Conservation (phyloP, 2,797 vertebrate genomes). For the Pelobates cultripes region DNA sequence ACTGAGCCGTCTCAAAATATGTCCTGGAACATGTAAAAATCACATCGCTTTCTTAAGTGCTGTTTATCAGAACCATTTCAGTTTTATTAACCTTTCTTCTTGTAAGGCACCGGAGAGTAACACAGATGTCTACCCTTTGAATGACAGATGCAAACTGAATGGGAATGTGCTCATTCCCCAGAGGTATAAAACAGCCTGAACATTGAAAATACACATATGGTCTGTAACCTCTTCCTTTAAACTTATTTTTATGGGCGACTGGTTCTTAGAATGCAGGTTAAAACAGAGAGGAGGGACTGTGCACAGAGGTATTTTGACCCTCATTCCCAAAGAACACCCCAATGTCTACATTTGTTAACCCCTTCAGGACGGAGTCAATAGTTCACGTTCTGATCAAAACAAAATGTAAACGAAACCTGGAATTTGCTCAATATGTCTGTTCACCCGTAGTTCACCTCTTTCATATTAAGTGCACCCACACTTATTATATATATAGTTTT, state of each 20-base stretch:
- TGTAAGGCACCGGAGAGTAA: slow-evolving; percentile 5
- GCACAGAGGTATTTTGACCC: too few relatives aligned
- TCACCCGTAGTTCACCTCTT: too few relatives aligned
- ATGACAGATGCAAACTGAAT: slow-evolving; percentile 29
- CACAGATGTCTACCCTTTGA: slow-evolving; percentile 23
- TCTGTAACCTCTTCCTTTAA: slow-evolving; percentile 22
- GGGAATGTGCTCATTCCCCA: slow-evolving; percentile 1
- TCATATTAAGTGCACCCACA: too few relatives aligned
- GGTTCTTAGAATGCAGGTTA: slow-evolving; percentile 34
- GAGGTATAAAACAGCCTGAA: slow-evolving; percentile 14
- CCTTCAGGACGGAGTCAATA: too few relatives aligned
- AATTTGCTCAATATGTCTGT: too few relatives aligned
- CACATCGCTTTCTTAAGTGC: background rate
- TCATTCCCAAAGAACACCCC: too few relatives aligned
- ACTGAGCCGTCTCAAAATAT: background rate
- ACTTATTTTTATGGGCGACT: slow-evolving; percentile 9
- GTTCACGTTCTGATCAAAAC: too few relatives aligned
- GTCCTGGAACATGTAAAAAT: slow-evolving; percentile 5
- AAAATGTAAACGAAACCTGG: too few relatives aligned
- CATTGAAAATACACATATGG: slow-evolving; percentile 17
- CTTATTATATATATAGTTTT: too few relatives aligned
- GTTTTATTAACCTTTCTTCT: slow-evolving; percentile 17
- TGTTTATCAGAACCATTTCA: slow-evolving; percentile 12
- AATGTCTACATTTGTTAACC: too few relatives aligned
- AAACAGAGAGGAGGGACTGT: background rate